Evolutionary conservation across 2,113 vertebrate genomes (phyloP).

Genomic region (Opisthocomus hoazin): DNA sequence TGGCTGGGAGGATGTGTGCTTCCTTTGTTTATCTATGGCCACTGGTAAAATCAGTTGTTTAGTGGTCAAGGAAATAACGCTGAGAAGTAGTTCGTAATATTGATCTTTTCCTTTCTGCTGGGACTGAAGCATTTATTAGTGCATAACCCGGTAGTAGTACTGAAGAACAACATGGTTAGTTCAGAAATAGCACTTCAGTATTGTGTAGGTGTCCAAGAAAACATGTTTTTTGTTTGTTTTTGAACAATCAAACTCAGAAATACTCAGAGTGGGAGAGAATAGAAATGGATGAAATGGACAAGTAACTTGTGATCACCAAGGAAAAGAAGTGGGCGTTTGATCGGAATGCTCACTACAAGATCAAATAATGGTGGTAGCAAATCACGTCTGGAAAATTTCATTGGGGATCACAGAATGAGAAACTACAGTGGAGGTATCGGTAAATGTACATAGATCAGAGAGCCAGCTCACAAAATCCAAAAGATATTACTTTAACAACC

Average conservation of each 20-base stretch:
- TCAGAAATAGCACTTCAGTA: background rate
- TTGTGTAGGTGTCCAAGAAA: background rate
- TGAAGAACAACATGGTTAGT: background rate
- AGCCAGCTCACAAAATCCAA: background rate
- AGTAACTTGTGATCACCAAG: background rate
- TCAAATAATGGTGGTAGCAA: background rate
- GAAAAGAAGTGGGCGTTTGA: background rate
- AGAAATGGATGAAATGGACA: background rate
- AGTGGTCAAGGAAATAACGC: background rate
- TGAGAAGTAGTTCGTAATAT: background rate
- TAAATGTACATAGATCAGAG: background rate
- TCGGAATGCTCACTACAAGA: background rate
- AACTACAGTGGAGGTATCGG: background rate
- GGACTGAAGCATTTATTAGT: background rate
- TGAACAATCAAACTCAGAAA: background rate
- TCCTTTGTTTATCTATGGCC: background rate
- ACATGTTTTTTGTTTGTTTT: background rate
- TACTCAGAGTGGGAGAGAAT: background rate
- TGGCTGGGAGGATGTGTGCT: background rate
- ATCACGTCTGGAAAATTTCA: background rate
- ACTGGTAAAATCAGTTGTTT: background rate
- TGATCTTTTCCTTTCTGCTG: background rate
- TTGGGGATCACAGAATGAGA: background rate
- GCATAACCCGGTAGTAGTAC: background rate
- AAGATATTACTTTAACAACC: background rate